Conservation (phyloP, 2,888 invertebrate species). For the Drosophila mayaguana region DNA sequence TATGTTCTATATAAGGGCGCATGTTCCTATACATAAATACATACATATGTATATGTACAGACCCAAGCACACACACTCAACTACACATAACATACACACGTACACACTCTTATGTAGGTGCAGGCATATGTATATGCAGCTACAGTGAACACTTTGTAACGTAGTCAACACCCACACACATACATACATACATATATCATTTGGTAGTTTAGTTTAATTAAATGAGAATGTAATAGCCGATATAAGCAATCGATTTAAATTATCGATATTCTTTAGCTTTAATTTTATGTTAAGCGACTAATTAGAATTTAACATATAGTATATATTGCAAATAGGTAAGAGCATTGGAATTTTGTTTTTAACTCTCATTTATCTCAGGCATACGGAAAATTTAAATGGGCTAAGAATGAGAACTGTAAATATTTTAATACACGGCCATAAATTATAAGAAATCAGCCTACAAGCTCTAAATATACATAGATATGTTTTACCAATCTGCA, state of each 20-base stretch:
- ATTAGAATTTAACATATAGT: slow-evolving; percentile 4
- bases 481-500: neutral
- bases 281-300: neutral
- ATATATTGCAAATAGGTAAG: slow-evolving; percentile 39
- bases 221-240: neutral
- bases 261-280: neutral
- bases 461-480: neutral
- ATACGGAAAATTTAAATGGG: slow-evolving; percentile 36
- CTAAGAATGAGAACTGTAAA: slow-evolving; percentile 36
- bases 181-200: neutral
- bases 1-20: slow-evolving; percentile 18
- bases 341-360: slow-evolving; percentile 18
- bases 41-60: slow-evolving; percentile 8
- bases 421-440: slow-evolving; percentile 54
- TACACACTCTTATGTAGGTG: too few species aligned
- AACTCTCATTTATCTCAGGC: slow-evolving; percentile 47
- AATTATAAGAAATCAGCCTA: slow-evolving; percentile 45
- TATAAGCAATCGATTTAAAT: slow-evolving; percentile 6
- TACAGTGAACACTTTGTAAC: neutral
- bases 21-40: slow-evolving; percentile 37
- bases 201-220: neutral
- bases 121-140: too few species aligned
- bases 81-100: neutral
- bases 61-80: neutral
- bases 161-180: neutral